phyloP scores from a whole-genome alignment of 1,140 invertebrate species.

The Trachelipus rathkii region DNA sequence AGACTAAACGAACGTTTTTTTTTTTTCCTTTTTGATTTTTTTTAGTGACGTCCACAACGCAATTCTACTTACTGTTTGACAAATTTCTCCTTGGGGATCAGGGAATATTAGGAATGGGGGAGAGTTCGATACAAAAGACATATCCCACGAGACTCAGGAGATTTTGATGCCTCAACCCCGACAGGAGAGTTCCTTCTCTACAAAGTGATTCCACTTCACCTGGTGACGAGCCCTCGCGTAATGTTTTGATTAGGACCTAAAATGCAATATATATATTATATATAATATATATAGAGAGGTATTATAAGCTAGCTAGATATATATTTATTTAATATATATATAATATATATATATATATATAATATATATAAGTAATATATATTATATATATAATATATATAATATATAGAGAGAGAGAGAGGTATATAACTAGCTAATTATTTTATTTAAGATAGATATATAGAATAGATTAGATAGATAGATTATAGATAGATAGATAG shows the following conservation, averaged over 20 bases:
- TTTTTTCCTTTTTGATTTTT: too few relatives aligned
- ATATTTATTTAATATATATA: neutral
- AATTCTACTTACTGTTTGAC: too few relatives aligned
- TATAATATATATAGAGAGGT: neutral
- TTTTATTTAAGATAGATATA: too few relatives aligned
- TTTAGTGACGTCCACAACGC: too few relatives aligned
- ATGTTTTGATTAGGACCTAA: slow-evolving; percentile 28
- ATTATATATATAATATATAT: neutral
- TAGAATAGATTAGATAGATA: too few relatives aligned
- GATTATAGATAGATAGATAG: neutral
- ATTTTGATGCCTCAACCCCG: slow-evolving; percentile 9
- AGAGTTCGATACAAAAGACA: slow-evolving; percentile 17
- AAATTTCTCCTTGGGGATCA: too few relatives aligned
- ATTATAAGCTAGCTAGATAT: too few relatives aligned
- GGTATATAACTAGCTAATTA: too few relatives aligned
- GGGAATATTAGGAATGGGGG: slow-evolving; percentile 26
- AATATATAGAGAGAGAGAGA: neutral
- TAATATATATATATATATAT: slow-evolving; percentile 1
- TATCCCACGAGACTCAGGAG: slow-evolving; percentile 20
- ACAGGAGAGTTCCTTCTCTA: slow-evolving; percentile 17
- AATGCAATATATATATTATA: neutral
- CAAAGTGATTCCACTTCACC: slow-evolving; percentile 20
- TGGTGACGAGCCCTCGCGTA: slow-evolving; percentile 11
- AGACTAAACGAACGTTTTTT: too few relatives aligned
- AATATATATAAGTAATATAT: neutral